phyloP scores from a whole-genome alignment of 2,113 vertebrate species.

The Zosterops pallidus region DNA sequence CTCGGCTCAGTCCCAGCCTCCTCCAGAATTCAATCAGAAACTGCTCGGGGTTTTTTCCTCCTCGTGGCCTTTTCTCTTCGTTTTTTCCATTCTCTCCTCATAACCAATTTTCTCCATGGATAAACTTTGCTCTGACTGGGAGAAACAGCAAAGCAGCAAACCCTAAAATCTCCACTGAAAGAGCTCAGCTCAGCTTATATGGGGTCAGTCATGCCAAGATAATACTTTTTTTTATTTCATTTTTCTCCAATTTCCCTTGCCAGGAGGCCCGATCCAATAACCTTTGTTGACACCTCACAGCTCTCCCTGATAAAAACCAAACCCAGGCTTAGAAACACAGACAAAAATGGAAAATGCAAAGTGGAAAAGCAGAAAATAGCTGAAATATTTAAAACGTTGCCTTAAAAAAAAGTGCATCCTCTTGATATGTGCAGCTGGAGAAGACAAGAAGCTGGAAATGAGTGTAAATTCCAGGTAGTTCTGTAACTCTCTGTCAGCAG shows the following conservation, averaged over 20 bases:
- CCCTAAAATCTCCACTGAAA: not conserved
- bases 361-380: not conserved
- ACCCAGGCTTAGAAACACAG: not conserved
- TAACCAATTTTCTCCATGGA: conserved; percentile 51
- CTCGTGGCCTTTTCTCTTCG: not conserved
- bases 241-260: not conserved
- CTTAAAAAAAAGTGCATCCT: not conserved
- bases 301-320: not conserved
- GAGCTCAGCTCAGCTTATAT: not conserved
- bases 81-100: not conserved
- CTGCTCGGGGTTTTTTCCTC: not conserved
- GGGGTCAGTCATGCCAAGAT: not conserved
- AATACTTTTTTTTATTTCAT: not conserved
- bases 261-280: not conserved
- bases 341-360: not conserved
- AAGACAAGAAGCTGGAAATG: not conserved
- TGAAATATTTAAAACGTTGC: not conserved
- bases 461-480: not conserved
- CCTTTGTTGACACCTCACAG: not conserved
- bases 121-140: not conserved
- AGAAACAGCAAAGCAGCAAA: not conserved
- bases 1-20: not conserved
- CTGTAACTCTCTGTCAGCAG: not conserved
- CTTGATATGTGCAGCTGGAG: not conserved
- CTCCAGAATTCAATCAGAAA: not conserved